Evolutionary conservation across 2,113 vertebrate species (phyloP), one percentile per base, ranked within the genome.

Genomic region (Azemiops feae): DNA sequence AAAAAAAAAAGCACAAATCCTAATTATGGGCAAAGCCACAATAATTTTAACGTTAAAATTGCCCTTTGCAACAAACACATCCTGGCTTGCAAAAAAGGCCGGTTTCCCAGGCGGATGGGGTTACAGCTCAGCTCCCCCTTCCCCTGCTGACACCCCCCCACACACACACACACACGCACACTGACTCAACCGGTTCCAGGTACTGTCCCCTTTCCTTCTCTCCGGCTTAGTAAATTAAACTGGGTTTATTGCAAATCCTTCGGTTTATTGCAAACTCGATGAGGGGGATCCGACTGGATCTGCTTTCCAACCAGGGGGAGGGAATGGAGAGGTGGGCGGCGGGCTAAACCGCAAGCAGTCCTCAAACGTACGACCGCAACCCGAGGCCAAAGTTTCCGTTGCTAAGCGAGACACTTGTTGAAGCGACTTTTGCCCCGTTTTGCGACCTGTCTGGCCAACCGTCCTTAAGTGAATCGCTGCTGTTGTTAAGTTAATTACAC

Each of bases 281-380:
- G 1, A n/a, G 5, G 14, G n/a, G 14, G 1, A 69, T 69, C 12
- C 0, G 30, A 16, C 4, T 12, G 0, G 60, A n/a, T 16, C 30
- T 69, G 60, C 25, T 69, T 69, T 5, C 30, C 60, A n/a, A 14
- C 11, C 4, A 69, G 27, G 25, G 22, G 54, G 47, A 47, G 8
- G 47, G 47, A 47, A 47, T 7, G 47, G 47, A 47, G 47, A 47
- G 7, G 47, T 1, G 47, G 47, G 47, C 1, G 47, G 47, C 47
- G 47, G 47, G 7, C 47, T 47, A 47, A 47, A 47, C 6, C 47
- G 0, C 47, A 0, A 47, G 8, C 47, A 7, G 47, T 47, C 47
- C 47, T 47, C 47, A 47, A 47, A 8, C 47, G 7, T 47, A 8
- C 47, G 47, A 47, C 47, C 7, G 47, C 47, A 47, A 47, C 47